Conservation (phyloP, 2,888 invertebrate species). For the Flexamia atlantica region DNA sequence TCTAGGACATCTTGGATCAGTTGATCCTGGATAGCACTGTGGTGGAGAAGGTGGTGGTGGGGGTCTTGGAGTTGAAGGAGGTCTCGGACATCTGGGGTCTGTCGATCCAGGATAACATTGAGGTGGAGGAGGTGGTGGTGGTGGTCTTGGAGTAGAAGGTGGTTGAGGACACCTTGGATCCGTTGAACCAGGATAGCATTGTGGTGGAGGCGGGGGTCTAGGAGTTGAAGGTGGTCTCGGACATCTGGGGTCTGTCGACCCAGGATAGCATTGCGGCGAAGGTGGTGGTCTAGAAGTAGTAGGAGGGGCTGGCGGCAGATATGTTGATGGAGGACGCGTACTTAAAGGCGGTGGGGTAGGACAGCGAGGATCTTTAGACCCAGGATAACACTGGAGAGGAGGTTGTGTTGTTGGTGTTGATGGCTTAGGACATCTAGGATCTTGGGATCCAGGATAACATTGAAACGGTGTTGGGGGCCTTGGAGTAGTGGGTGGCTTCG, state of each 20-base stretch:
- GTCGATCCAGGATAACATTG: constrained; percentile 71
- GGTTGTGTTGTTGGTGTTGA: constrained; percentile 68
- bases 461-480: constrained; percentile 70
- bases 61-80: constrained; percentile 69
- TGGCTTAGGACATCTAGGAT: constrained; percentile 73
- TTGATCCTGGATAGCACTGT: constrained; percentile 66
- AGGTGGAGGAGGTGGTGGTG: constrained; percentile 70
- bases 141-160: constrained; percentile 66
- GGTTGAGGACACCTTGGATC: constrained; percentile 73
- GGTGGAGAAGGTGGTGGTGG: constrained; percentile 62
- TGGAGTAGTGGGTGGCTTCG: constrained; percentile 67
- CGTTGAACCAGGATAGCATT: constrained; percentile 73
- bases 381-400: constrained; percentile 68
- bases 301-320: too few species aligned
- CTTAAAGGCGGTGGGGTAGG: constrained; percentile 68
- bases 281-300: constrained; percentile 69
- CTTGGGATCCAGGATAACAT: constrained; percentile 71
- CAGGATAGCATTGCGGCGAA: constrained; percentile 69
- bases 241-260: constrained; percentile 71
- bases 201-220: constrained; percentile 70
- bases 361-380: constrained; percentile 72
- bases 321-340: constrained; percentile 53
- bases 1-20: constrained; percentile 70
- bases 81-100: constrained; percentile 69
- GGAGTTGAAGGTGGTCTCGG: constrained; percentile 70